A percentile compares a stretch with the other conserved stretches of the same genome.
Evolutionary conservation across 2,888 invertebrate genomes (phyloP).

Genomic region (Allolobophora icterica): DNA sequence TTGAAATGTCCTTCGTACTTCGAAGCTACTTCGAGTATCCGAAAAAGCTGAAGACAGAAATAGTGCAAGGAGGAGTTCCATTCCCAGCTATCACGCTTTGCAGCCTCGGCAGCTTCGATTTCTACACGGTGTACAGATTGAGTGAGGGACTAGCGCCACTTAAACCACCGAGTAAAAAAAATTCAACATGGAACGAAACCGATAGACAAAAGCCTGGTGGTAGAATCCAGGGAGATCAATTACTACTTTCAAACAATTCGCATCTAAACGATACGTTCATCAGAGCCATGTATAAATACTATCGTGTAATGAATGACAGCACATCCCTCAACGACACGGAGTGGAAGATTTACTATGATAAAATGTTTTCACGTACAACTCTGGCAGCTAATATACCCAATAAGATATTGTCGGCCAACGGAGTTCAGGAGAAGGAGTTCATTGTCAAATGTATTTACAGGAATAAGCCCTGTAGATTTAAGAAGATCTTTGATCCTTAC

Average conservation of each 20-base stretch:
- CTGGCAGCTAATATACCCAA: not conserved
- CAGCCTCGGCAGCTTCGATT: not conserved
- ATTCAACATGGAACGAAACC: too few relatives aligned
- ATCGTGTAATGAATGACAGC: not conserved
- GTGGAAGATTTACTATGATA: not conserved
- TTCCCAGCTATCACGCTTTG: slow-evolving; percentile 1
- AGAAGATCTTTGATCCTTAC: slow-evolving; percentile 14
- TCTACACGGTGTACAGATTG: not conserved
- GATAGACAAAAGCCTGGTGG: not conserved
- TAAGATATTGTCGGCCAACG: not conserved
- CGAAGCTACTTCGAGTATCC: not conserved
- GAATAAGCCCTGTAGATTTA: not conserved
- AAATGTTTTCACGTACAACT: not conserved
- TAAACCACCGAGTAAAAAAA: too few relatives aligned
- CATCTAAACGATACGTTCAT: not conserved
- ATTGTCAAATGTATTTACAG: slow-evolving; percentile 6
- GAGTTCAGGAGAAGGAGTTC: not conserved
- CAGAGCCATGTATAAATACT: not conserved
- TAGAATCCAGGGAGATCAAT: too few relatives aligned
- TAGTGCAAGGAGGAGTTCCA: not conserved
- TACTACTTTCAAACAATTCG: not conserved
- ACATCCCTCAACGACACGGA: not conserved
- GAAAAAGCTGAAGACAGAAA: not conserved
- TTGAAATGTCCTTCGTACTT: not conserved
- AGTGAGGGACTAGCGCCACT: not conserved